phyloP scores from a whole-genome alignment of 2,797 vertebrate species.

The Pipistrellus pygmaeus region DNA sequence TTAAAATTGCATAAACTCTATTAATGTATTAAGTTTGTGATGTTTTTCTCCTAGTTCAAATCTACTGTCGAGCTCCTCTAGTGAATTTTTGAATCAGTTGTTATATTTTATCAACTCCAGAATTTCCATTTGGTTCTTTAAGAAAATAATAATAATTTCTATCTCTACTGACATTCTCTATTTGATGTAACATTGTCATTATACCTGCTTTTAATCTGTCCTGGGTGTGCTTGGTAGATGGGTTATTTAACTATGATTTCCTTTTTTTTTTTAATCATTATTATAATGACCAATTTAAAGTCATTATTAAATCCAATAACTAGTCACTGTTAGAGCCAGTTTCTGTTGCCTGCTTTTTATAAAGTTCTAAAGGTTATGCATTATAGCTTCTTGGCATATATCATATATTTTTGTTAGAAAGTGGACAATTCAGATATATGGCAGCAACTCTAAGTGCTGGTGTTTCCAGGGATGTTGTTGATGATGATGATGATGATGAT shows the following conservation, averaged over 20 bases:
- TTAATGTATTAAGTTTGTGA: neutral
- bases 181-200: neutral
- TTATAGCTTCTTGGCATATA: neutral
- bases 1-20: neutral
- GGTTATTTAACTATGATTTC: neutral
- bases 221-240: too few relatives aligned
- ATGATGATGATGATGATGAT: too few relatives aligned
- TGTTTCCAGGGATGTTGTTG: neutral
- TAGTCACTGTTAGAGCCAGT: neutral
- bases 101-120: neutral
- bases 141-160: neutral
- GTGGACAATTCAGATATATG: neutral
- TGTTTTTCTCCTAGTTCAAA: conserved; percentile 4
- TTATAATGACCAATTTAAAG: conserved; percentile 33
- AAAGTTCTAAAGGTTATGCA: neutral
- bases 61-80: neutral
- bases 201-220: neutral
- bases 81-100: conserved; percentile 36
- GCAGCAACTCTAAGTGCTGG: neutral
- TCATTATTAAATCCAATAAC: neutral
- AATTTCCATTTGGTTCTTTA: neutral
- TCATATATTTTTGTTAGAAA: conserved; percentile 3
- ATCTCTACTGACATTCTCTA: neutral
- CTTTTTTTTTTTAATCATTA: neutral
- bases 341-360: neutral